Evolutionary conservation across 1,140 invertebrate genomes (phyloP), one percentile per base, ranked within the genome.

Genomic region (Neotoxoptera formosana): DNA sequence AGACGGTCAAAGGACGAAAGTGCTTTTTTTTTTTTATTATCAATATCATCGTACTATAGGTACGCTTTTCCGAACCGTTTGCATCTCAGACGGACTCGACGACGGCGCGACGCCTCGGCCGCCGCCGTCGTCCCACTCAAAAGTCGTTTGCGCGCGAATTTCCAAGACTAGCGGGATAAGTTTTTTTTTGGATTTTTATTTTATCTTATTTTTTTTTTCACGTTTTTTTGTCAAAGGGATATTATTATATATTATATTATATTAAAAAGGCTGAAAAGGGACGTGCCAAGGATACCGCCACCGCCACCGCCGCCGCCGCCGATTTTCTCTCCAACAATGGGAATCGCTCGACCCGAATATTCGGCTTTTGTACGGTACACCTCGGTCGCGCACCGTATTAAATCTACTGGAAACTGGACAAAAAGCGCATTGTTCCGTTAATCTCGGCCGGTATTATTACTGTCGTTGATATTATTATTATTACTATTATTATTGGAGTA

Each of bases 391-490:
- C n/a, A 36, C 47, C 30, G 86, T 47, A 89, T 89, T 89, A 89
- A 89, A 89, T 89, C 87, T 89, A 89, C 48, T 53, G 87, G 87
- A 89, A 89, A 89, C 86, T n/a, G 86, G 47, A 88, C 47, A 51
- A 88, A 48, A 89, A n/a, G 87, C 87, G n/a, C 48, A 89, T 89
- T 89, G 87, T 89, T 47, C 87, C 87, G 87, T 89, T 89, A 53
- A 89, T 89, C 87, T 53, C 47, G 9, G 9, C 34, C 48, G 60
- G 60, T 76, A 76, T 76, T 76, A 76, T 76, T 76, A 76, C 1
- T 76, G 45, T 48, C 86, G n/a, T 86, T 47, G 45, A 56, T 56
- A 89, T 89, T 89, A 89, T 56, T 53, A 88, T 88, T 51, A 87
- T 87, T 87, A 87, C 36, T 48, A 87, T 88, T 51, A 87, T 51